Evolutionary conservation across 2,113 vertebrate species (phyloP).

Genomic region (Paratilapia polleni): DNA sequence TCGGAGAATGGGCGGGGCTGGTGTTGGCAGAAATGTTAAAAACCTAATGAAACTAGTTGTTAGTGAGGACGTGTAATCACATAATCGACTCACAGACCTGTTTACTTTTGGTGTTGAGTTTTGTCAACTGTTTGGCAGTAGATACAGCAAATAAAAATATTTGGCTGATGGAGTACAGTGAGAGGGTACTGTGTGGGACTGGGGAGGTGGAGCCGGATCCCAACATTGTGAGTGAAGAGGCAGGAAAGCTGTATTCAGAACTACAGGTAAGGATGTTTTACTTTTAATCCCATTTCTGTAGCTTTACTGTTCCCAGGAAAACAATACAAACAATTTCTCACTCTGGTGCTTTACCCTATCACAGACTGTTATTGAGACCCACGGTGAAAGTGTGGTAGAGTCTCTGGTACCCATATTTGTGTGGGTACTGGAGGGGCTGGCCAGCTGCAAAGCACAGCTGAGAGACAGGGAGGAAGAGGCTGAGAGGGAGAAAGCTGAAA

Average conservation of each 20-base stretch:
- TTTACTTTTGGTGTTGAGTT: neutral
- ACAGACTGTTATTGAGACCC: constrained; percentile 79
- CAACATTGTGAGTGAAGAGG: constrained; percentile 84
- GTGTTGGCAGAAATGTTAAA: constrained; percentile 34
- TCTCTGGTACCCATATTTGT: constrained; percentile 82
- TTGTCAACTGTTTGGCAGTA: neutral
- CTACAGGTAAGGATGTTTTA: constrained; percentile 74
- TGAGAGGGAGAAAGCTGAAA: constrained; percentile 77
- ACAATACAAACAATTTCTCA: neutral
- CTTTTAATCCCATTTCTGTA: neutral
- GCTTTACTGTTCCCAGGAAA: neutral
- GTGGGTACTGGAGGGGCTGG: constrained; percentile 83
- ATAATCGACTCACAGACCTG: neutral
- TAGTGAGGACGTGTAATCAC: constrained; percentile 4
- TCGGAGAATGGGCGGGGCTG: constrained; percentile 42
- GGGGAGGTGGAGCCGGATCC: constrained; percentile 81
- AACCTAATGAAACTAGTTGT: constrained; percentile 43
- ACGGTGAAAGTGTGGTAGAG: constrained; percentile 82
- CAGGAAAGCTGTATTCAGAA: constrained; percentile 83
- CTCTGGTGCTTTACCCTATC: neutral
- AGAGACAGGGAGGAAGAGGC: constrained; percentile 77
- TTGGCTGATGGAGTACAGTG: constrained; percentile 76
- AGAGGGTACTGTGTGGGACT: constrained; percentile 70
- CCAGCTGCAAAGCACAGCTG: constrained; percentile 79
- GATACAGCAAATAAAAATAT: neutral